Evolutionary conservation across 2,888 invertebrate species (phyloP).

Genomic region (Eupithecia tripunctaria): DNA sequence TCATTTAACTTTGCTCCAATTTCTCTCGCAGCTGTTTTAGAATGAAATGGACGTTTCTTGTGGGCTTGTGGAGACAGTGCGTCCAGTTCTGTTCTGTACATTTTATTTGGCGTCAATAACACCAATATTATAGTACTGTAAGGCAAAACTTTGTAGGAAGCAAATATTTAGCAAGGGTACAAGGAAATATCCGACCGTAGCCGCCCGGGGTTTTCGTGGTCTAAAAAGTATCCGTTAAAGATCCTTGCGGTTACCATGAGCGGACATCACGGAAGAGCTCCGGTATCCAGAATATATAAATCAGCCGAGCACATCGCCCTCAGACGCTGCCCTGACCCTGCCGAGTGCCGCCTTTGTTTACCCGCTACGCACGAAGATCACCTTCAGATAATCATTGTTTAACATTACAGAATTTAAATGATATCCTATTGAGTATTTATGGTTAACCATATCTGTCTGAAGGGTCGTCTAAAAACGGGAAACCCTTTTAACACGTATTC

Average conservation of each 20-base stretch:
- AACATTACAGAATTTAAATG: constrained; percentile 56
- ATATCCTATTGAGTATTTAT: constrained; percentile 61
- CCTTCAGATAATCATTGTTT: constrained; percentile 63
- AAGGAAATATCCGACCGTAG: not conserved
- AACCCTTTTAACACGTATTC: constrained; percentile 62
- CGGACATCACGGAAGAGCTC: constrained; percentile 79
- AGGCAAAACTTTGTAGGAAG: not conserved
- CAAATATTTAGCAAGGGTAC: not conserved
- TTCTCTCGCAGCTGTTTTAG: constrained; percentile 57
- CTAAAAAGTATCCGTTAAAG: constrained; percentile 38
- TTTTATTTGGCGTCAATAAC: not conserved
- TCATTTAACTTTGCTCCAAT: constrained; percentile 72
- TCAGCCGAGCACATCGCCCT: constrained; percentile 74
- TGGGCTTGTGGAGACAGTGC: not conserved
- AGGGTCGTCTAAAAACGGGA: constrained; percentile 56
- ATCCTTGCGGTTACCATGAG: constrained; percentile 71
- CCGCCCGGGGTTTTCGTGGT: constrained; percentile 27
- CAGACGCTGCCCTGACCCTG: constrained; percentile 69
- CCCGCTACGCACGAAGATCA: constrained; percentile 63
- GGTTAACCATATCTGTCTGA: constrained; percentile 50
- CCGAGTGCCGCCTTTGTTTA: constrained; percentile 64
- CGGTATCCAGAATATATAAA: constrained; percentile 76
- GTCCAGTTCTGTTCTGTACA: not conserved
- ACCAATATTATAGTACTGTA: not conserved
- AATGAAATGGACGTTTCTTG: constrained; percentile 46